Conservation (phyloP, 1,140 invertebrate genomes). For the Mamestra configurata region DNA sequence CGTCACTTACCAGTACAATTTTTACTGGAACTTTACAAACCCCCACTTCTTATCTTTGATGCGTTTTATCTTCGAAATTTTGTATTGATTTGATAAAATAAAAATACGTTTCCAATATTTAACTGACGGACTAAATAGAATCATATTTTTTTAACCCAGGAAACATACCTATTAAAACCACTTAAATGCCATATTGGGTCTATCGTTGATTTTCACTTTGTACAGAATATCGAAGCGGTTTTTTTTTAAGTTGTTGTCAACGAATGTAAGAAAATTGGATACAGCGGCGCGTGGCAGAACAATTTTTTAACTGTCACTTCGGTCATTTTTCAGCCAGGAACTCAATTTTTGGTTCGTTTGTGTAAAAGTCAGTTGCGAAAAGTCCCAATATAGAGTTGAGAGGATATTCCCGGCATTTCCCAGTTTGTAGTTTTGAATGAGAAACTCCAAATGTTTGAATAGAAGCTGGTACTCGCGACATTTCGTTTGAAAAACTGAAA, state of each 20-base stretch:
- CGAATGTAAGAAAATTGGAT: conserved; percentile 9
- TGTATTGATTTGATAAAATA: no score
- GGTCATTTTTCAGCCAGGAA: conserved; percentile 14
- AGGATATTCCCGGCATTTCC: background rate
- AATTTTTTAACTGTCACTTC: conserved; percentile 24
- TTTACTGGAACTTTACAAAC: no score
- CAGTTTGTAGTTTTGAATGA: conserved; percentile 8
- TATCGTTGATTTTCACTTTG: no score
- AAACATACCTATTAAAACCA: no score
- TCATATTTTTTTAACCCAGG: no score
- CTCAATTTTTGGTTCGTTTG: conserved; percentile 20
- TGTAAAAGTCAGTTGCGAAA: conserved; percentile 19
- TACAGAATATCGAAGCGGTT: background rate
- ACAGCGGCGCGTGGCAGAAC: background rate
- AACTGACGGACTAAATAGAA: no score
- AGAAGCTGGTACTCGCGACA: background rate
- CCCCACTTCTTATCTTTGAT: no score
- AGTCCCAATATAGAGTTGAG: background rate
- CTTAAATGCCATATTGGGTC: no score
- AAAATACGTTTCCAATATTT: no score
- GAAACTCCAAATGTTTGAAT: background rate
- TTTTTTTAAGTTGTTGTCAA: background rate
- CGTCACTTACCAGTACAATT: no score
- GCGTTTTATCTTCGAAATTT: no score
- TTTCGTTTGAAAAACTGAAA: background rate